Percentiles rank a stretch among this genome's conserved stretches.
Conservation (phyloP, 1,140 invertebrate genomes). For the Dufourea novaeangliae region DNA sequence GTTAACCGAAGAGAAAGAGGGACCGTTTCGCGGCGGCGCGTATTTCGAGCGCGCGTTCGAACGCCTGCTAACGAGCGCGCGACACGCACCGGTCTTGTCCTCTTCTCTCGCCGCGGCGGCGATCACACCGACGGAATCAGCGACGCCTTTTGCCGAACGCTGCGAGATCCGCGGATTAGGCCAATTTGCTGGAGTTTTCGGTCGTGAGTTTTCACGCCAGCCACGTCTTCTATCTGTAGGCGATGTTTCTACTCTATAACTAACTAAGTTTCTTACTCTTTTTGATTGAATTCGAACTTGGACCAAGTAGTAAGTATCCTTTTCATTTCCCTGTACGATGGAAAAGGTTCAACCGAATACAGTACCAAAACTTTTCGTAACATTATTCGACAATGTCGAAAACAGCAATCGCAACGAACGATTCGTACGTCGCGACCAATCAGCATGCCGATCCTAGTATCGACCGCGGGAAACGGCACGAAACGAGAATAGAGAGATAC, state of each 20-base stretch:
- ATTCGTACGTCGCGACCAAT: constrained; percentile 7
- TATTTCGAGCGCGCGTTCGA: constrained; percentile 29
- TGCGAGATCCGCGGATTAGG: constrained; percentile 55
- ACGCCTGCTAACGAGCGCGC: constrained; percentile 56
- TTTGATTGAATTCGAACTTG: too few relatives aligned
- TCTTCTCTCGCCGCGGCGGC: constrained; percentile 7
- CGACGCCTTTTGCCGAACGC: constrained; percentile 41
- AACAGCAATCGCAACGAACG: constrained; percentile 1
- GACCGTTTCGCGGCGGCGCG: not conserved
- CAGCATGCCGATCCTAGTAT: not conserved
- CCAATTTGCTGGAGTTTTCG: constrained; percentile 51
- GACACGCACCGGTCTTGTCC: constrained; percentile 56
- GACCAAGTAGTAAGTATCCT: too few relatives aligned
- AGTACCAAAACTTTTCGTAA: too few relatives aligned
- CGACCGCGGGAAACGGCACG: not conserved
- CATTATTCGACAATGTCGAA: too few relatives aligned
- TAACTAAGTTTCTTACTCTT: too few relatives aligned
- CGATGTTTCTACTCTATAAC: too few relatives aligned
- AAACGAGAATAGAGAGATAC: constrained; percentile 38
- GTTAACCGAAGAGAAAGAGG: constrained; percentile 14
- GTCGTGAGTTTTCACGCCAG: not conserved
- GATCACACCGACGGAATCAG: constrained; percentile 36
- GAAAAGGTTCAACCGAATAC: too few relatives aligned
- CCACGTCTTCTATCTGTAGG: too few relatives aligned
- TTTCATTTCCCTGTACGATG: too few relatives aligned